These are phyloP conservation scores for Danionella cerebrum DNA, from an alignment of 2,113 vertebrate species.

Conservation along the genomic window DNA sequence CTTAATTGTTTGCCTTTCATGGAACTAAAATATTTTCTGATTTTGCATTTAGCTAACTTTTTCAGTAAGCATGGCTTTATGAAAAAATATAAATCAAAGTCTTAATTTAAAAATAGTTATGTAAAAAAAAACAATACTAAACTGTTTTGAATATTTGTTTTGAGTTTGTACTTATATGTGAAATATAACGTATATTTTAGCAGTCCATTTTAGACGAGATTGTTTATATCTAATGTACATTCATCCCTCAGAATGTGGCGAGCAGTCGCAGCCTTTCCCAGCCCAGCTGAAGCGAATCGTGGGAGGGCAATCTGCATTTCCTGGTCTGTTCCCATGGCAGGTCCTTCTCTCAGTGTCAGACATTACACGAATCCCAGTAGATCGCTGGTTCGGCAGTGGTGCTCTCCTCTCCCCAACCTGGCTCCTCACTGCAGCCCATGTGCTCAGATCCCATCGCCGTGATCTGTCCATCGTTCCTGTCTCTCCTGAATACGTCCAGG, in stretches of 20 bases:
- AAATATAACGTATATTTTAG: too few relatives aligned
- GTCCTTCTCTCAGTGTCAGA: conserved; percentile 88
- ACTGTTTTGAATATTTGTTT: too few relatives aligned
- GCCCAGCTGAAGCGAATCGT: conserved; percentile 83
- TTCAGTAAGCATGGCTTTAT: too few relatives aligned
- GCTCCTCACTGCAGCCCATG: conserved; percentile 88
- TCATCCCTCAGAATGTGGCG: conserved; percentile 59
- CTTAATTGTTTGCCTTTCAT: too few relatives aligned
- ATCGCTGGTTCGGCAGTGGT: conserved; percentile 91
- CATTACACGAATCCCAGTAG: conserved; percentile 76
- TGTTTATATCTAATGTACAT: too few relatives aligned
- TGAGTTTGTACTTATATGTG: not conserved
- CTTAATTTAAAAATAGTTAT: too few relatives aligned
- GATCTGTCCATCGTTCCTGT: conserved; percentile 78
- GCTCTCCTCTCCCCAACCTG: conserved; percentile 82
- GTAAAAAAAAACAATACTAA: too few relatives aligned
- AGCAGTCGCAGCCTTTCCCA: conserved; percentile 66
- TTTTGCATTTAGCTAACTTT: too few relatives aligned
- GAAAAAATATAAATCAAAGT: too few relatives aligned
- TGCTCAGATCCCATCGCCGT: conserved; percentile 81
- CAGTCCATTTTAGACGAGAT: too few relatives aligned
- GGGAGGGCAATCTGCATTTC: conserved; percentile 72
- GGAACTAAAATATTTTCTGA: too few relatives aligned
- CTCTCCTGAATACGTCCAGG: conserved; percentile 73
- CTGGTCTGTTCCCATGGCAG: conserved; percentile 92